These are phyloP conservation scores for Lampris incognitus DNA, from an alignment of 2,113 vertebrate species.

Conservation along the genomic window DNA sequence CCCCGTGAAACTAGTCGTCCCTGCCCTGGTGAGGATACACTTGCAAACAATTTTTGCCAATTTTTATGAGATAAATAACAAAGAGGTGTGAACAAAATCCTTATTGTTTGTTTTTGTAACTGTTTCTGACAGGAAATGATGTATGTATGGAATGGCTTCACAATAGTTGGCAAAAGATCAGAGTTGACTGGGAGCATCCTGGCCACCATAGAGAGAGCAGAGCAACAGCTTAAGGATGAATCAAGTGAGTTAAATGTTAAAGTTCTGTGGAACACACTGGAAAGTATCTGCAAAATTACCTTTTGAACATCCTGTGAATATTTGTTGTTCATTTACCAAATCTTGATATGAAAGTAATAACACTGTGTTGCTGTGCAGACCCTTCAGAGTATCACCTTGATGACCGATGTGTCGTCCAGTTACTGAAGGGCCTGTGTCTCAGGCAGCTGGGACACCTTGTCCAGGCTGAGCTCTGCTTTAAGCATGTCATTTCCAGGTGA, in stretches of 20 bases:
- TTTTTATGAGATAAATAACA: too few relatives aligned
- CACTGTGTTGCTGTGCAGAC: constrained; percentile 34
- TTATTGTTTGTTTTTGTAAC: not conserved
- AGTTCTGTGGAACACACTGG: too few relatives aligned
- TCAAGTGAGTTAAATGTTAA: constrained; percentile 79
- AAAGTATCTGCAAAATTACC: too few relatives aligned
- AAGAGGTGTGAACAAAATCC: not conserved
- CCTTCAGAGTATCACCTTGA: constrained; percentile 74
- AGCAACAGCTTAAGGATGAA: constrained; percentile 82
- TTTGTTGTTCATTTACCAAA: too few relatives aligned
- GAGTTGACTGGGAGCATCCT: constrained; percentile 85
- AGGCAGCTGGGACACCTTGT: constrained; percentile 67
- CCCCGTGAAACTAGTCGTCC: constrained; percentile 73
- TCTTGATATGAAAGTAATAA: not conserved
- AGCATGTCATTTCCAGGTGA: constrained; percentile 73
- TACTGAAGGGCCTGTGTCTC: constrained; percentile 82
- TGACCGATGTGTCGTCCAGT: constrained; percentile 76
- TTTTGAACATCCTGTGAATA: too few relatives aligned
- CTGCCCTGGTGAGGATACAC: constrained; percentile 75
- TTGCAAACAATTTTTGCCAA: too few relatives aligned
- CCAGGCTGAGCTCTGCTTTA: constrained; percentile 79
- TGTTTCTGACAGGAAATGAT: constrained; percentile 81
- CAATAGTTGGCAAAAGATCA: constrained; percentile 77
- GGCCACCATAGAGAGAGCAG: constrained; percentile 88
- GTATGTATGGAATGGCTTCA: constrained; percentile 86